These are phyloP conservation scores for Cheirogaleus major DNA, from an alignment of 2,797 vertebrate genomes.

Conservation along the genomic window DNA sequence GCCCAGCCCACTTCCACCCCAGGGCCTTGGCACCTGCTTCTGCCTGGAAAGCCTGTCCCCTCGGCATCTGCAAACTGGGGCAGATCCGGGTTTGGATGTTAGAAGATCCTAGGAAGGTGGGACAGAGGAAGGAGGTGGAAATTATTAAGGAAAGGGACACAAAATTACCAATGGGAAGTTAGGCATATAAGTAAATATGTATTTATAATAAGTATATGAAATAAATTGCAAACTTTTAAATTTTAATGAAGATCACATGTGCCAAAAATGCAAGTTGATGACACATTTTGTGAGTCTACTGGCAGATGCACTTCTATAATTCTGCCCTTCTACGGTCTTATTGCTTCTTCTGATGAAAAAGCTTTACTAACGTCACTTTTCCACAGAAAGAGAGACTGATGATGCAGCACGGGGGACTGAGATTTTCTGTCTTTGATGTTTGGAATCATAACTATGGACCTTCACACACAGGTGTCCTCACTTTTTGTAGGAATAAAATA, in stretches of 20 bases:
- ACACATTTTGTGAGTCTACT: background rate
- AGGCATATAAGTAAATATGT: too few species aligned
- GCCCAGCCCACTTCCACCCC: background rate
- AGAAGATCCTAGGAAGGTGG: background rate
- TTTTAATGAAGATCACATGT: background rate
- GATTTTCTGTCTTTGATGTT: background rate
- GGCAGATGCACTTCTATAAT: background rate
- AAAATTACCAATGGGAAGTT: background rate
- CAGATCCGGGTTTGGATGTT: background rate
- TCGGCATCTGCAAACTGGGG: accelerated
- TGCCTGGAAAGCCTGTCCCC: background rate
- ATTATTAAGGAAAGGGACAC: background rate
- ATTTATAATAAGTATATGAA: background rate
- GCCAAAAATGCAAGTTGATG: background rate
- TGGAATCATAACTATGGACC: background rate
- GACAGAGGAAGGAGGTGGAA: accelerated
- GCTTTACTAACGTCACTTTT: background rate
- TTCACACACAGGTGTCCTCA: background rate
- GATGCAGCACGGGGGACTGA: accelerated
- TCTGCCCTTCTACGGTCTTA: background rate
- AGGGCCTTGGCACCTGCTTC: background rate
- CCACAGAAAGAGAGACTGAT: accelerated
- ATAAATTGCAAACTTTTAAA: background rate
- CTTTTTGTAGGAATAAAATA: background rate
- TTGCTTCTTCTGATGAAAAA: background rate